phyloP scores from a whole-genome alignment of 2,113 vertebrate species.

The Eulemur rufifrons region DNA sequence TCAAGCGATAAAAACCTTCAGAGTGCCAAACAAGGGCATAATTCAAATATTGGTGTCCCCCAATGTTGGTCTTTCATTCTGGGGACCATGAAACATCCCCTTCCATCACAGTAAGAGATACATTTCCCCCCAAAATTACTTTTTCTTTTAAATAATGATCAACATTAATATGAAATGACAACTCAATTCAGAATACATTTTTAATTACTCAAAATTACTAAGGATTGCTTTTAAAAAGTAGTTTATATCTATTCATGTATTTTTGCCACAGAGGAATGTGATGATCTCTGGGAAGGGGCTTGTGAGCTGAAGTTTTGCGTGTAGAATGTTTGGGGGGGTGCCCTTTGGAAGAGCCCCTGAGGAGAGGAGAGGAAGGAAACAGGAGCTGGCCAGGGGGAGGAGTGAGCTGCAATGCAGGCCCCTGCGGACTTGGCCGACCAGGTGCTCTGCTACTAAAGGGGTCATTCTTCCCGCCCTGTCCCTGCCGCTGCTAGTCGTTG shows the following conservation, averaged over 20 bases:
- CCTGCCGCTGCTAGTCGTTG: background rate
- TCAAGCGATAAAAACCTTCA: background rate
- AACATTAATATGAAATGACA: background rate
- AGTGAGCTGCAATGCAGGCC: accelerated
- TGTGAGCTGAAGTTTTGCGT: background rate
- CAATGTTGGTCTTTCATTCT: background rate
- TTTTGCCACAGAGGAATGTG: background rate
- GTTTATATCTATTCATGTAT: background rate
- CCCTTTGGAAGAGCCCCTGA: too few relatives aligned
- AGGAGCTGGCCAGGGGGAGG: background rate
- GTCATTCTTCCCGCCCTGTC: background rate
- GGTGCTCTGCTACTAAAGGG: background rate
- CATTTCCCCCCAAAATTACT: background rate
- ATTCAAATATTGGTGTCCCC: background rate
- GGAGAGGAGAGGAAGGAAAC: background rate
- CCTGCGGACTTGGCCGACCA: too few relatives aligned
- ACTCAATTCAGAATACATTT: background rate
- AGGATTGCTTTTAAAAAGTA: background rate
- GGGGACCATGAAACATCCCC: background rate
- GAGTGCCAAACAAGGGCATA: background rate
- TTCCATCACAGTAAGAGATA: background rate
- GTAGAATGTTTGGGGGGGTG: too few relatives aligned
- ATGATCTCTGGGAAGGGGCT: background rate
- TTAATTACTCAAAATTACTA: background rate
- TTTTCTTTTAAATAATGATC: background rate